These are phyloP conservation scores for Pantherophis alleghaniensis DNA, from an alignment of 2,797 vertebrate species.

Conservation along the genomic window DNA sequence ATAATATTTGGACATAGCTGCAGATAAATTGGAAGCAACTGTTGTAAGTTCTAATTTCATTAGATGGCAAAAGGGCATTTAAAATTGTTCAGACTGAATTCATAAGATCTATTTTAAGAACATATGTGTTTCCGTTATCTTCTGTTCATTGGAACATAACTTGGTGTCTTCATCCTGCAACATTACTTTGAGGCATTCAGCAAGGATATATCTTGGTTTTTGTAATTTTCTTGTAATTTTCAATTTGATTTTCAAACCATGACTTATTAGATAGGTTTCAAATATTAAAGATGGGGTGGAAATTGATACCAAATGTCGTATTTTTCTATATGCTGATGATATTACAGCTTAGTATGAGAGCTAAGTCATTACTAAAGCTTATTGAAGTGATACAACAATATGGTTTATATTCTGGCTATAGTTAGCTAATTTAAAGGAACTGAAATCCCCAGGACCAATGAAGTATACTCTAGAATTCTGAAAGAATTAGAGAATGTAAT, in stretches of 20 bases:
- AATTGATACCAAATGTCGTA: not conserved
- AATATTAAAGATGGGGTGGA: not conserved
- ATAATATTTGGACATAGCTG: not conserved
- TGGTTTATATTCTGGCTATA: not conserved
- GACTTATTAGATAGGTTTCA: not conserved
- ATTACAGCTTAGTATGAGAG: not conserved
- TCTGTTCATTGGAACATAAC: not conserved
- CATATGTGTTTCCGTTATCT: not conserved
- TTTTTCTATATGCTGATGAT: not conserved
- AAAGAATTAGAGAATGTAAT: not conserved
- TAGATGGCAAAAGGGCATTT: not conserved
- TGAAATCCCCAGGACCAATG: not conserved
- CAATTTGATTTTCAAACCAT: not conserved
- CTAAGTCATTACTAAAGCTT: not conserved
- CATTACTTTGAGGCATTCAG: not conserved
- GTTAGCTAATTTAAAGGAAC: not conserved
- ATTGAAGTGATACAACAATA: not conserved
- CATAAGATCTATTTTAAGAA: not conserved
- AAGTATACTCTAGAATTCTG: not conserved
- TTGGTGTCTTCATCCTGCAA: not conserved
- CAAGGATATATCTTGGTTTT: not conserved
- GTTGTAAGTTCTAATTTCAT: not conserved
- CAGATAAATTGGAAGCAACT: not conserved
- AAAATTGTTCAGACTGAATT: not conserved
- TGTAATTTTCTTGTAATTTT: not conserved